These are phyloP conservation scores for Drosophila varians DNA, from an alignment of 1,140 invertebrate genomes.

Conservation along the genomic window DNA sequence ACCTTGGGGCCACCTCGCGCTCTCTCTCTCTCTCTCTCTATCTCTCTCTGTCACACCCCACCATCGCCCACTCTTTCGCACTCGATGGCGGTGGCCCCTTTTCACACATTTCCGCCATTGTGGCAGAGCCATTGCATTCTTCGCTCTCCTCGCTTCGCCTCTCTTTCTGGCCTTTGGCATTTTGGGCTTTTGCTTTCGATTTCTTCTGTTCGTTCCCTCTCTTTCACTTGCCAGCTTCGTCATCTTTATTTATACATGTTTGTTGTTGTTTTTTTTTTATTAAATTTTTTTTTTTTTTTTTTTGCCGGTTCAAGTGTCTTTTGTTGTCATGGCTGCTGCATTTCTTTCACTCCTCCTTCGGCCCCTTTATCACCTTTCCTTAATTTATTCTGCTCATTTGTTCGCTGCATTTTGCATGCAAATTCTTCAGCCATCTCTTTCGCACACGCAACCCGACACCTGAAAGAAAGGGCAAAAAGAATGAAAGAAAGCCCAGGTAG, in stretches of 20 bases:
- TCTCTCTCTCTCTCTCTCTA: constrained; percentile 7
- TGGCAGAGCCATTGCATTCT: constrained; percentile 51
- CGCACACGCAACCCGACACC: constrained; percentile 20
- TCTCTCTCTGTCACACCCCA: not conserved
- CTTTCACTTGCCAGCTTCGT: constrained; percentile 68
- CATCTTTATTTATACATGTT: constrained; percentile 75
- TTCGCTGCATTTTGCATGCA: constrained; percentile 58
- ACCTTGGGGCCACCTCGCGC: not conserved
- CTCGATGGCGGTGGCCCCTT: constrained; percentile 29
- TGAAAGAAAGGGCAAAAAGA: constrained; percentile 3
- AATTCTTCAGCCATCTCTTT: constrained; percentile 35
- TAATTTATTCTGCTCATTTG: constrained; percentile 73
- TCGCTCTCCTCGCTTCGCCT: constrained; percentile 13
- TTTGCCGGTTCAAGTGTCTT: constrained; percentile 60
- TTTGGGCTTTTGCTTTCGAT: constrained; percentile 17
- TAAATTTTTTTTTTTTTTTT: constrained; percentile 13
- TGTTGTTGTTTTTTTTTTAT: constrained; percentile 19
- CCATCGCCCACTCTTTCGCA: constrained; percentile 18
- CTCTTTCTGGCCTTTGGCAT: constrained; percentile 11
- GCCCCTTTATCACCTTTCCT: constrained; percentile 3
- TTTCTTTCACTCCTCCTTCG: constrained; percentile 11
- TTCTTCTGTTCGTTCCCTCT: constrained; percentile 11
- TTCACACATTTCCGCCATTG: constrained; percentile 69
- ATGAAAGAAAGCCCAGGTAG: not conserved
- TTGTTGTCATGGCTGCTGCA: constrained; percentile 64